Conservation (phyloP, 2,113 vertebrate species). For the Lycocorax pyrrhopterus region DNA sequence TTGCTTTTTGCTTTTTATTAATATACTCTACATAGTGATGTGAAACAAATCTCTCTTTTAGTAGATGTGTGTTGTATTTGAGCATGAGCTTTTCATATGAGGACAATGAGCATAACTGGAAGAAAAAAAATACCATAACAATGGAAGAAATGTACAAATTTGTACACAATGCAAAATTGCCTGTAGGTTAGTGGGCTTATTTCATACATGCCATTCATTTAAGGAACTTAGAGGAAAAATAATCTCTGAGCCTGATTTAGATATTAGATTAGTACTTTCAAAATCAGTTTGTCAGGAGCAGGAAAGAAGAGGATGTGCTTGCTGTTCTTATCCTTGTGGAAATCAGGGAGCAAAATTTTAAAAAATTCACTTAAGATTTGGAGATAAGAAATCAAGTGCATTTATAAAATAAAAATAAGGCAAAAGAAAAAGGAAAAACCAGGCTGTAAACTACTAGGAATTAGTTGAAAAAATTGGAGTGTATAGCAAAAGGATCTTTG, state of each 20-base stretch:
- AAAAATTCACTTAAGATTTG: background rate
- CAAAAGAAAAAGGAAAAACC: background rate
- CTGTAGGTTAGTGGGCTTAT: background rate
- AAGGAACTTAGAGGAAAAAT: background rate
- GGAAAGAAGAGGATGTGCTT: background rate
- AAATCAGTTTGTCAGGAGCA: background rate
- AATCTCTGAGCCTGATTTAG: background rate
- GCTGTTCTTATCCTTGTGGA: background rate
- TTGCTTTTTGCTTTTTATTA: background rate
- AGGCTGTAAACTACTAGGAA: background rate
- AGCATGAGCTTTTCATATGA: background rate
- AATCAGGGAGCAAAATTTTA: background rate
- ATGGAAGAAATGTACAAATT: background rate
- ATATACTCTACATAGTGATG: background rate
- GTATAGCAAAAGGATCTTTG: background rate
- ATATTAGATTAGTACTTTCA: background rate
- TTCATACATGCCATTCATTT: background rate
- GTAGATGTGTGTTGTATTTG: background rate
- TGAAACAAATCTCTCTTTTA: background rate
- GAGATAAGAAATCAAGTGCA: background rate
- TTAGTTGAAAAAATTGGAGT: background rate
- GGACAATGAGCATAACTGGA: background rate
- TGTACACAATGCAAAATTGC: background rate
- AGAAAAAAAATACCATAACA: background rate
- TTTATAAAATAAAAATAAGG: background rate